Base-by-base conservation (phyloP, 2,797 vertebrate genomes). In the Chelidonichthys spinosus region DNA sequence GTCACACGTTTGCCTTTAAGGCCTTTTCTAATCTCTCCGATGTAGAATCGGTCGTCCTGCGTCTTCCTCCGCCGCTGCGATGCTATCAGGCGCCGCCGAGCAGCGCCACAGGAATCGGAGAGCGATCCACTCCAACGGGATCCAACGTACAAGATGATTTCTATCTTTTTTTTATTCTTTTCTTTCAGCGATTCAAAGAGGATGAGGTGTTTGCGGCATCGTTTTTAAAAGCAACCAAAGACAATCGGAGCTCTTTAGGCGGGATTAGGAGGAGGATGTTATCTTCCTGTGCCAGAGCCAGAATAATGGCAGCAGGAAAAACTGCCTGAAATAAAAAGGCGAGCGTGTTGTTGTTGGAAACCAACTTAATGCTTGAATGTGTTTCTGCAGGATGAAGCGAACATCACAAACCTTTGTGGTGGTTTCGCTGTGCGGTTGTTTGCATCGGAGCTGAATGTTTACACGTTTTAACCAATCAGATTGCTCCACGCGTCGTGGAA, bases 181-280 rank as follows among this genome's bases (percentile, higher is more conserved):
- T 2, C n/a, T 10, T 46, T 33, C 32, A 3, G 37, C 3, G 3
- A 66, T 69, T 60, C 47, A 67, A 63, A 53, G 49, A 13, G 17
- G 50, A 42, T 11, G 55, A n/a, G 49, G 56, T 36, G 2, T 53
- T 70, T 52, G n/a, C n/a, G n/a, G n/a, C 52, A 56, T 47, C 6
- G 15, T 9, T 44, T 66, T 49, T 47, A 39, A 53, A 69, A 61
- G 47, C 68, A 74, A 63, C 75, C 50, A n/a, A 39, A 77, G 82
- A 77, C 74, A 69, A 81, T 65, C 62, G 1, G 49, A 74, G 77
- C 60, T 82, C 72, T 59, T 67, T 70, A 72, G 62, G 76, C 78
- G 11, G 55, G 70, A 71, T 78, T 58, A 75, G 71, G 53, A 76
- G 43, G 49, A 7, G 63, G 56, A 81, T 76, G 77, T 77, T 76